Base-by-base conservation (phyloP, 2,888 invertebrate genomes). In the Mystacides longicornis region DNA sequence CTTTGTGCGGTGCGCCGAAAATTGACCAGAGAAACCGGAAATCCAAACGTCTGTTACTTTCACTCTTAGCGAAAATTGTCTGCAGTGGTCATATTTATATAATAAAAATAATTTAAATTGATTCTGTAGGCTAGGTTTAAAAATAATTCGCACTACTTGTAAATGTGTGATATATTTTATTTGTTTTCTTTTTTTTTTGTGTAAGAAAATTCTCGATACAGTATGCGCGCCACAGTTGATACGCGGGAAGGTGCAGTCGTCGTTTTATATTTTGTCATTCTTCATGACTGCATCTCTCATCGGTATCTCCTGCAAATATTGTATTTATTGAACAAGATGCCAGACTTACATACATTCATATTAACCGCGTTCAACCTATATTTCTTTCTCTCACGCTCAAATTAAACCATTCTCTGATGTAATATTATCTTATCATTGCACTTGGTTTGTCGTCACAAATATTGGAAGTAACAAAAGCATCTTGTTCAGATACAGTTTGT, bases 401-500 rank as follows among this genome's bases (percentile, higher is more conserved):
- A 37, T 3, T n/a, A 14, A n/a, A 37, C 16, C 14, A 14, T 37
- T 37, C n/a, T 27, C 11, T 7, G 27, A 27, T 27, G 37, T n/a
- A 37, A 37, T 37, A 14, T 37, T 7, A 27, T 11, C 5, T 27
- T 27, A 11, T 27, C 11, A 7, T 7, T 11, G 11, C 27, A 27
- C 27, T 4, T 16, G 37, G 3, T 3, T 3, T 37, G 37, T 14
- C 14, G 14, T 16, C 37, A 37, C 7, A 37, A 16, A 37, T 37
- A 37, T 37, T n/a, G n/a, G n/a, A n/a, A 37, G 37, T 37, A 14
- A 37, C 14, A 7, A 37, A 37, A 16, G 52, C 37, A 51, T 58
- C 67, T 62, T 70, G 67, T 70, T 71, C 72, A 71, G 11, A 75
- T 75, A 73, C 77, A 71, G 67, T 81, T 87, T 88, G 88, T 89